Base-by-base conservation (phyloP, 2,888 invertebrate species). In the Heterodera filipjevi region DNA sequence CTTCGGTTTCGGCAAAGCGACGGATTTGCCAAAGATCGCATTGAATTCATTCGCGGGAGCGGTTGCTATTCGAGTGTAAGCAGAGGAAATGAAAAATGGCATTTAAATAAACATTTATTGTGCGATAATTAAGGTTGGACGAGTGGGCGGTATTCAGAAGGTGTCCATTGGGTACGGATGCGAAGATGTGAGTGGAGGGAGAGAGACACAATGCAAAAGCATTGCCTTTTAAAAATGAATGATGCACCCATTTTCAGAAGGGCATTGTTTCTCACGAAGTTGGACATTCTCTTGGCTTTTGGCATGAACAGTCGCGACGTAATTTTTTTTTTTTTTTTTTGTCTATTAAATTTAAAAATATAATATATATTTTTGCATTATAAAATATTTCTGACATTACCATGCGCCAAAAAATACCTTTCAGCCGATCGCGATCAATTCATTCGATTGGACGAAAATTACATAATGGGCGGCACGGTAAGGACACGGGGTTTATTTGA, bases 121-220 rank as follows among this genome's bases (percentile, higher is more conserved):
- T 10, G 10, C 10, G n/a, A n/a, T n/a, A 6, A n/a, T 22, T 59
- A 59, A 59, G 59, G 59, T 59, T n/a, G 89, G 89, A 46, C 80
- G 85, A 33, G 84, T 84, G 19, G 89, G 89, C 8, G 89, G 89
- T 19, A 83, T 81, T 16, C 89, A 89, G 77, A 81, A 85, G 70
- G 83, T 89, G n/a, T 89, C 88, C 6, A 87, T 89, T 77, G 89
- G 89, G 10, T 83, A 83, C 71, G 89, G 89, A 46, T 89, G 89
- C 77, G 87, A 88, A 70, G 85, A 85, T 76, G 87, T 89, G 71
- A 80, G 83, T 78, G 27, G 39, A n/a, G n/a, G n/a, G n/a, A n/a
- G n/a, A n/a, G n/a, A n/a, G n/a, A n/a, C n/a, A n/a, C n/a, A n/a
- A n/a, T n/a, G n/a, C n/a, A 73, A 35, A 44, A 14, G 35, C 22